These are phyloP conservation scores for Myoxocephalus aenaeus DNA, from an alignment of 2,797 vertebrate genomes.

Conservation along the genomic window DNA sequence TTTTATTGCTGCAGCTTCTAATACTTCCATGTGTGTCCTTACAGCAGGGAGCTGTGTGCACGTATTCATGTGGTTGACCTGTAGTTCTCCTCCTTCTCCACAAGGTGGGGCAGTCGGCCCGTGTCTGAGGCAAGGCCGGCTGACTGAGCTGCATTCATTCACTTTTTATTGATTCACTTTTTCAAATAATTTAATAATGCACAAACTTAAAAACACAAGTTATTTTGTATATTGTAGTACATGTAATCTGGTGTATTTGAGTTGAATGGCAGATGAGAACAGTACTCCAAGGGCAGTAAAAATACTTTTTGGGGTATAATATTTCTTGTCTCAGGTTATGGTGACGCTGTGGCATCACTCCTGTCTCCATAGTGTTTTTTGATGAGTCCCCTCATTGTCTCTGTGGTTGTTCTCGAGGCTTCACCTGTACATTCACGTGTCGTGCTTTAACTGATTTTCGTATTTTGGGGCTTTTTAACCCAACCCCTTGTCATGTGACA, in stretches of 20 bases:
- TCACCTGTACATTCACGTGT: conserved; percentile 50
- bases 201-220: too few species aligned
- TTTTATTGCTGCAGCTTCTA: too few species aligned
- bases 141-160: not conserved
- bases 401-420: not conserved
- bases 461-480: not conserved
- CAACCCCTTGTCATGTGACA: too few species aligned
- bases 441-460: conserved; percentile 4
- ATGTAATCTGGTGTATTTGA: conserved; percentile 3
- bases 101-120: not conserved
- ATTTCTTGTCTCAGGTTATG: not conserved
- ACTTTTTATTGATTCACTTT: not conserved
- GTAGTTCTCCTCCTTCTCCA: not conserved
- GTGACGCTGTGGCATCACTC: not conserved
- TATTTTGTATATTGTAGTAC: too few species aligned
- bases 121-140: not conserved
- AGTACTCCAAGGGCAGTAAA: too few species aligned
- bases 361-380: not conserved
- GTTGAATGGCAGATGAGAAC: not conserved
- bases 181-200: not conserved
- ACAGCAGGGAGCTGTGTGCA: too few species aligned
- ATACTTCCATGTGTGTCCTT: too few species aligned
- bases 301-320: not conserved
- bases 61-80: not conserved
- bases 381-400: not conserved